Evolutionary conservation across 2,113 vertebrate genomes (phyloP), one percentile per base, ranked within the genome.

Genomic region (Brachionichthys hirsutus): DNA sequence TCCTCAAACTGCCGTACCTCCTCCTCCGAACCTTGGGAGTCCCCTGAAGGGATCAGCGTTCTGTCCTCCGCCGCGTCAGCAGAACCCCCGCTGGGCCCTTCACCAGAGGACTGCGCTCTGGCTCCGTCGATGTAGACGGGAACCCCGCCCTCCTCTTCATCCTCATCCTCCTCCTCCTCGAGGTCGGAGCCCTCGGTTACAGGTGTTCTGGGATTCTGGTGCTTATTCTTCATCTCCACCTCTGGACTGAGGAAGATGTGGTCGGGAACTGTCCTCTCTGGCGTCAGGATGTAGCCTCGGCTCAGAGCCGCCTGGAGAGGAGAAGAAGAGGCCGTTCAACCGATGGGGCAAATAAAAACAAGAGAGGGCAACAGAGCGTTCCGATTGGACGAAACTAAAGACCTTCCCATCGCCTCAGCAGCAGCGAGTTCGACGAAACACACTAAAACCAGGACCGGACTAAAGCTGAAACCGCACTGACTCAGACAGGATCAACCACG

Each of bases 81-180:
- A 34, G 69, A 63, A 6, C 17, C 3, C 11, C 0, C 2, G 42
- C n/a, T 5, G 20, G 53, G 77, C 18, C 24, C 54, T 14, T 67
- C 6, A 8, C 9, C 43, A 1, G 59, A 71, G 19, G 69, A 75
- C 10, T 69, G 40, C 6, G 51, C 55, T 13, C 4, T 2, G 0
- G 11, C 5, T 66, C 67, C 59, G 49, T 78, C 34, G 17, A 81
- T 51, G 41, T 88, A 89, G 5, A 10, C 0, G 1, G 77, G 12
- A 1, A 7, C 14, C 16, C 4, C 30, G 10, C 47, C 62, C 2
- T 71, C 71, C 0, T 75, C 73, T 1, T 76, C 76, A 1, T 71
- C 63, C 0, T 76, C 73, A 0, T 84, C 70, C 1, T 70, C 73
- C 11, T 65, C 53, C 10, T 47, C 56, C 14, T 62, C 69, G 0